Evolutionary conservation across 2,113 vertebrate species (phyloP), one percentile per base, ranked within the genome.

Genomic region (Lasiurus borealis): DNA sequence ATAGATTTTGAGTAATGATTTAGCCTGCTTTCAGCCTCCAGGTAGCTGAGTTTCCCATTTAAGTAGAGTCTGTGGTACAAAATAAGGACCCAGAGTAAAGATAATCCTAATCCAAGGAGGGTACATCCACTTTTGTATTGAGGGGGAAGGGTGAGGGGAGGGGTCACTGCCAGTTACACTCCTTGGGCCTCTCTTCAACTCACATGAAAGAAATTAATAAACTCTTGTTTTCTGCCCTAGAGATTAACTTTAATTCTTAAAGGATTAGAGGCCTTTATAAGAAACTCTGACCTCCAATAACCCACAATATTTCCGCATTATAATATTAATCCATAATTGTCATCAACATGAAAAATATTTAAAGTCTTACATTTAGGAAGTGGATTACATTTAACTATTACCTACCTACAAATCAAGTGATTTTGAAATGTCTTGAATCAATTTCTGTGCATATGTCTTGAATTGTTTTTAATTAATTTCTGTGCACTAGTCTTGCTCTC

Each of bases 31-130:
- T 52, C 0, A 0, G 54, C 29, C 52, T 96, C 68, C 11, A 77
- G 77, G 64, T 14, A 96, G 36, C 78, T 94, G 59, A 82, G 34
- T 86, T 94, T 95, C 27, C 78, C 27, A 25, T 86, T 95, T 83
- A 64, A 89, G 40, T 83, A 94, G 21, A 77, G 48, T 91, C 82
- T 97, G 75, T 86, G 40, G 34, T 80, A 27, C 89, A 25, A 93
- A 78, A 96, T 91, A 93, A 95, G 84, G 71, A 18, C 15, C 1
- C 9, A 88, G n/a, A 19, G 34, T 34, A 85, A 88, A 94, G n/a
- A 77, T 92, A 95, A 93, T 93, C 73, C 69, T 89, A 91, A 94
- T 94, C 64, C 34, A 75, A 27, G 5, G 34, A 81, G 31, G 59
- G 40, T 18, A 84, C 21, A n/a, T 57, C 36, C 16, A 48, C 69